Evolutionary conservation across 2,113 vertebrate species (phyloP).

Genomic region (Ovis canadensis): DNA sequence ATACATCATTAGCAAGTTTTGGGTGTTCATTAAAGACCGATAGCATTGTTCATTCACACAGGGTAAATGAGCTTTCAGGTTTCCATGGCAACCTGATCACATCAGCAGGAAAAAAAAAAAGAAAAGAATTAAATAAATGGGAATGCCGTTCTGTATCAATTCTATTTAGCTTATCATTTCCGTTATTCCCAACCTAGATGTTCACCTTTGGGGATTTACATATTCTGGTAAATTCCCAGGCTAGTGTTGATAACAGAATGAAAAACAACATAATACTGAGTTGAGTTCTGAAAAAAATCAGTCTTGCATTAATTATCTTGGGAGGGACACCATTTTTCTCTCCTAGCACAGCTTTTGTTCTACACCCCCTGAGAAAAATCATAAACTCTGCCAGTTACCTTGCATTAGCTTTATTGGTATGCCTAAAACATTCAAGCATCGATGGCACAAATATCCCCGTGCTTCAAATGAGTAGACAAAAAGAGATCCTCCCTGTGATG

Average conservation of each 20-base stretch:
- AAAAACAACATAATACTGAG: neutral
- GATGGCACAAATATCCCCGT: neutral
- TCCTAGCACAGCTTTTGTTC: neutral
- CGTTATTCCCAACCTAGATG: neutral
- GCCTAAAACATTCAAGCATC: neutral
- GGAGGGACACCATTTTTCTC: neutral
- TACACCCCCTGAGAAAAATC: neutral
- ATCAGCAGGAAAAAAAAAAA: neutral
- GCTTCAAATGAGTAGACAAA: neutral
- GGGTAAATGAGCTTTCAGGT: neutral
- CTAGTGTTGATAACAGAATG: neutral
- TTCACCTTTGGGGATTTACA: neutral
- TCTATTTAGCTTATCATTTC: neutral
- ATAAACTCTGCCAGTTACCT: neutral
- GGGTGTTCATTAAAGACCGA: neutral
- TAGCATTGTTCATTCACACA: neutral
- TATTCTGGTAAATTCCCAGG: neutral
- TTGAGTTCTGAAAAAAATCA: neutral
- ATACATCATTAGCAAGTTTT: neutral
- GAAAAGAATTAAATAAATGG: neutral
- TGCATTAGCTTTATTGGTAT: neutral
- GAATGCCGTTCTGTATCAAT: neutral
- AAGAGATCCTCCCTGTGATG: neutral
- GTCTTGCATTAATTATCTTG: neutral
- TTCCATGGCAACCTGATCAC: slow-evolving; percentile 31